These are phyloP conservation scores for Lepidostoma basale DNA, from an alignment of 1,140 invertebrate species.

Conservation along the genomic window DNA sequence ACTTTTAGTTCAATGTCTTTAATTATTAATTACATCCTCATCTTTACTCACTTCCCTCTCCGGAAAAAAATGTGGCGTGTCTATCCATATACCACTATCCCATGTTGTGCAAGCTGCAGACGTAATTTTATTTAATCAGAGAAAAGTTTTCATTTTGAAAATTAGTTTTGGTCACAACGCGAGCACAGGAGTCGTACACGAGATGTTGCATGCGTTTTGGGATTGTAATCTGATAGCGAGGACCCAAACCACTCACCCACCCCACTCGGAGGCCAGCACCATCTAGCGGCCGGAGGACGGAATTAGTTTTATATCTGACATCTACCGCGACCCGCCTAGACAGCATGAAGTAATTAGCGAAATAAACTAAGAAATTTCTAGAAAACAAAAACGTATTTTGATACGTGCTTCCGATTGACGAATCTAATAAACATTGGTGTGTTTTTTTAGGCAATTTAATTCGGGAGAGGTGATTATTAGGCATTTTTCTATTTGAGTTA, in stretches of 20 bases:
- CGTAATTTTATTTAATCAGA: too few species aligned
- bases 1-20: background rate
- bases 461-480: background rate
- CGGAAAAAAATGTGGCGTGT: too few species aligned
- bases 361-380: background rate
- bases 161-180: conserved; percentile 8
- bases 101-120: background rate
- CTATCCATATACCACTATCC: too few species aligned
- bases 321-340: background rate
- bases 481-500: background rate
- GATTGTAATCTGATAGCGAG: conserved; percentile 43
- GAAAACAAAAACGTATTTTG: background rate
- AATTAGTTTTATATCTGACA: conserved; percentile 21
- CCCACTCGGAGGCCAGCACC: background rate
- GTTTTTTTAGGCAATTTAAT: background rate
- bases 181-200: conserved; percentile 19
- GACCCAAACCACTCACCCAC: conserved; percentile 17
- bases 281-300: conserved; percentile 1
- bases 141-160: too few species aligned
- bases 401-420: background rate
- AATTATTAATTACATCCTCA: background rate
- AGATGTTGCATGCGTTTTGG: conserved; percentile 45
- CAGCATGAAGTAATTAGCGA: conserved; percentile 15
- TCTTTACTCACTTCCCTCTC: too few species aligned
- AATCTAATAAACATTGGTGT: background rate